Evolutionary conservation across 2,888 invertebrate species (phyloP).

Genomic region (Muschampia plurimacula): DNA sequence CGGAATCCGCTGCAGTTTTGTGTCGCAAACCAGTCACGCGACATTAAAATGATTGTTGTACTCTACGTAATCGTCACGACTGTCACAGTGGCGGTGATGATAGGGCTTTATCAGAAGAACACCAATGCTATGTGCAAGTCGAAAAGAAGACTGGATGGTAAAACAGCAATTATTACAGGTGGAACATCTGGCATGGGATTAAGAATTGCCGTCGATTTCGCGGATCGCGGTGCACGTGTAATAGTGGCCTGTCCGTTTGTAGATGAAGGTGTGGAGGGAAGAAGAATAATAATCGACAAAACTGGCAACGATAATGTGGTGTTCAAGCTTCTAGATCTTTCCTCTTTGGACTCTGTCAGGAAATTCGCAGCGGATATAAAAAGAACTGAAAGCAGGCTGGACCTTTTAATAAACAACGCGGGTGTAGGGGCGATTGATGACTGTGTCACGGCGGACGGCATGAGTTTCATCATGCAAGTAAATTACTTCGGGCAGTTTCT

Average conservation of each 20-base stretch:
- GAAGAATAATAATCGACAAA: conserved; percentile 87
- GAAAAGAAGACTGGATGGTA: conserved; percentile 68
- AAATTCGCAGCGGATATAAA: conserved; percentile 92
- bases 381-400: conserved; percentile 88
- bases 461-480: conserved; percentile 95
- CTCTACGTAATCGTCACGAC: conserved; percentile 35
- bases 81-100: conserved; percentile 46
- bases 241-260: conserved; percentile 75
- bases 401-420: conserved; percentile 96
- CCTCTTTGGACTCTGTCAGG: conserved; percentile 90
- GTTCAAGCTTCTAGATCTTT: conserved; percentile 90
- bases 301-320: conserved; percentile 89
- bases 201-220: conserved; percentile 72
- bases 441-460: conserved; percentile 89
- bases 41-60: conserved; percentile 40
- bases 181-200: conserved; percentile 77
- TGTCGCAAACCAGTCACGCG: not conserved
- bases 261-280: conserved; percentile 66
- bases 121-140: conserved; percentile 75
- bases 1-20: not conserved
- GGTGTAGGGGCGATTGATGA: conserved; percentile 89
- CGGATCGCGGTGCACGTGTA: conserved; percentile 71
- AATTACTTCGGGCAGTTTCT: conserved; percentile 97
- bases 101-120: conserved; percentile 73
- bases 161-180: conserved; percentile 71